Base-by-base conservation (phyloP, 2,797 vertebrate genomes). In the Amblyopsis hoosieri region DNA sequence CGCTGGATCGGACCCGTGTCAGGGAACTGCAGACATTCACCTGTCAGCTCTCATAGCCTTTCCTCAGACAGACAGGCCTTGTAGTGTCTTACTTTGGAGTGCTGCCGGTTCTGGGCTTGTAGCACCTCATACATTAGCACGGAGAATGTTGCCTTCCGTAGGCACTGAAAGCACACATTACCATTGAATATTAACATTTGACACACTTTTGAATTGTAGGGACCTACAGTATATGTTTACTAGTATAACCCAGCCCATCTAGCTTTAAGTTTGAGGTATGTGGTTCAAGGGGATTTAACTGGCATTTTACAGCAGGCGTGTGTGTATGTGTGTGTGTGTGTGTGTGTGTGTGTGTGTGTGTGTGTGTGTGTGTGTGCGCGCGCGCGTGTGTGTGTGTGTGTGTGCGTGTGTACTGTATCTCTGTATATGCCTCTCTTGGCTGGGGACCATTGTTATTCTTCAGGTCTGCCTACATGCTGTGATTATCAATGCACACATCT, bases 401-500 rank as follows among this genome's bases (percentile, higher is more conserved):
- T 72, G 53, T 64, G 63, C 81, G 70, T 58, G 71, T 53, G 67
- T 57, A 60, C 74, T 75, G 75, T 64, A 42, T 14, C 29, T 33
- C 29, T 29, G 10, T 55, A 55, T 84, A 68, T 66, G 73, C 66
- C 66, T 72, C 60, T 57, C 51, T 67, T 78, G 66, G 62, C 67
- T 19, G 23, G 46, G 23, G 72, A 85, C 67, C 70, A 60, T 67
- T 73, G 76, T 74, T 78, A 69, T 62, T 83, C 81, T 91, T 83
- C 84, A 89, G 86, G 80, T 64, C 13, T 75, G 79, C 78, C 76
- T 71, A 64, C 53, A 54, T 74, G 75, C 76, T 90, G 72, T 79
- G 82, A 90, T 90, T 83, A 89, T 80, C 84, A 79, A 74, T 79
- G 76, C 62, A 72, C 80, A 91, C 91, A 92, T 90, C 89, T 92